phyloP scores from a whole-genome alignment of 2,113 vertebrate species.

The Microtus pennsylvanicus region DNA sequence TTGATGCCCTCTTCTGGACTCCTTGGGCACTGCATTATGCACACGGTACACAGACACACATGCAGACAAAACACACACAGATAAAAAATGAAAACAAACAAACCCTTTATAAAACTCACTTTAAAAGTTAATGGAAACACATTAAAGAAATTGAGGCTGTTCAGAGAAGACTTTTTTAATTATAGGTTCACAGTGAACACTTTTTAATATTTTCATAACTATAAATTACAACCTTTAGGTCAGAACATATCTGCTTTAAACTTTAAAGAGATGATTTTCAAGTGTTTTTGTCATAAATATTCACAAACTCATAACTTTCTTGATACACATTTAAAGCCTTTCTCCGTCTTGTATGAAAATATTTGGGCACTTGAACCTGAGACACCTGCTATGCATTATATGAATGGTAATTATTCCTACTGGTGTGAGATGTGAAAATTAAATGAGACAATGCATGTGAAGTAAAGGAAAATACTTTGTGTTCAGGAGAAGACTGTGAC shows the following conservation, averaged over 20 bases:
- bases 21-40: background rate
- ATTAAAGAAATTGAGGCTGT: background rate
- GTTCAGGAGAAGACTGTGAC: background rate
- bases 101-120: background rate
- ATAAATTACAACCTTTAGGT: constrained; percentile 3
- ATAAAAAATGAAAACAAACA: background rate
- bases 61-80: background rate
- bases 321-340: background rate
- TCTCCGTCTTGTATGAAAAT: background rate
- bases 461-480: background rate
- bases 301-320: background rate
- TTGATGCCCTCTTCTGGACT: background rate
- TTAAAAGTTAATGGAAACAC: background rate
- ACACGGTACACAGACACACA: background rate
- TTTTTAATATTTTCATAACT: constrained; percentile 20
- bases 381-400: background rate
- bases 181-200: background rate
- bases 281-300: background rate
- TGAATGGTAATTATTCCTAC: background rate
- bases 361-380: background rate
- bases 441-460: background rate
- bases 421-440: background rate
- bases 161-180: background rate
- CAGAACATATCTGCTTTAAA: constrained; percentile 31
- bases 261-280: background rate